phyloP scores from a whole-genome alignment of 2,797 vertebrate genomes.

The Neomorphus geoffroyi region DNA sequence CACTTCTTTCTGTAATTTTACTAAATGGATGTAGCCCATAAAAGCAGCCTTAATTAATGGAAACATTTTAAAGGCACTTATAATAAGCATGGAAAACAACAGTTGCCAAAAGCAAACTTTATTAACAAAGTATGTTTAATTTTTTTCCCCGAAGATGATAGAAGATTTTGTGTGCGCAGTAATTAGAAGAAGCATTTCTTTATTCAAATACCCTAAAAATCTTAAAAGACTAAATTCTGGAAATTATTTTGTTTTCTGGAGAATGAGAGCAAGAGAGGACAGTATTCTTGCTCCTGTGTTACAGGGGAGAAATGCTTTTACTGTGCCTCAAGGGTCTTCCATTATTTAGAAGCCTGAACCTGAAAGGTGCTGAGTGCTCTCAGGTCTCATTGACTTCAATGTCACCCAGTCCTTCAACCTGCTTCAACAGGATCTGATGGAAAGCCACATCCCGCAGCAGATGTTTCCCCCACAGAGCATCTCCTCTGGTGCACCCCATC shows the following conservation, averaged over 20 bases:
- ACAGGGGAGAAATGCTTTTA: neutral
- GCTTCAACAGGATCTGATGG: neutral
- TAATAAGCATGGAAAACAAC: constrained; percentile 1
- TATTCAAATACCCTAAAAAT: neutral
- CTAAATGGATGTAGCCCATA: constrained; percentile 50
- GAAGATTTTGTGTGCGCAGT: neutral
- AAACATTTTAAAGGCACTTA: constrained; percentile 63
- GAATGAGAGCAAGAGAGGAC: neutral
- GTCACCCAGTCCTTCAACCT: neutral
- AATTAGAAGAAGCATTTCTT: neutral
- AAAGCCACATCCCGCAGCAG: neutral
- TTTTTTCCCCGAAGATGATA: constrained; percentile 4
- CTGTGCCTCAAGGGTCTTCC: neutral
- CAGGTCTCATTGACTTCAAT: constrained; percentile 4
- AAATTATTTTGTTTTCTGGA: neutral
- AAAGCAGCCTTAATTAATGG: constrained; percentile 48
- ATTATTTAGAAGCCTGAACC: constrained; percentile 40
- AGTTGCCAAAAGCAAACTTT: constrained; percentile 64
- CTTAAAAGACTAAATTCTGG: neutral
- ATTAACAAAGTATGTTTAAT: neutral
- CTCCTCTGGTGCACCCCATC: neutral
- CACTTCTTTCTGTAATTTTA: constrained; percentile 48
- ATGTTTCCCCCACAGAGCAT: neutral
- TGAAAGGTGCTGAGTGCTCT: constrained; percentile 48
- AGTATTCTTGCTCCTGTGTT: neutral